Conservation (phyloP, 2,888 invertebrate species). For the Protonemura montana region DNA sequence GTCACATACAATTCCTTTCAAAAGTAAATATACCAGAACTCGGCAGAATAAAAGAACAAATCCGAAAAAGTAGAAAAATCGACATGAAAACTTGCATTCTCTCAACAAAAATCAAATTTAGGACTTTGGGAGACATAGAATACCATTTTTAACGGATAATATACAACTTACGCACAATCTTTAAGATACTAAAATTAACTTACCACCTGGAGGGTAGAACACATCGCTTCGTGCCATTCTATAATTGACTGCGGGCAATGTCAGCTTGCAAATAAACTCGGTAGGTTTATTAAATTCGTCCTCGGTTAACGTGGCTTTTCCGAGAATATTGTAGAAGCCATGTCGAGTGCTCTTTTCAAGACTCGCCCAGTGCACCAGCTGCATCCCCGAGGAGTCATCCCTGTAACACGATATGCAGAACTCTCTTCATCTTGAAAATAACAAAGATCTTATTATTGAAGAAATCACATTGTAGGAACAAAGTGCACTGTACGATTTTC, state of each 20-base stretch:
- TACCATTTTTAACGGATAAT: too few species aligned
- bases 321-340: not conserved
- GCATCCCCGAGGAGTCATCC: not conserved
- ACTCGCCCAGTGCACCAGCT: not conserved
- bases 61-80: too few species aligned
- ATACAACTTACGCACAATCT: too few species aligned
- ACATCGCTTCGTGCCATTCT: not conserved
- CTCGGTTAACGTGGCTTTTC: not conserved
- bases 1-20: not conserved
- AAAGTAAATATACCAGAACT: too few species aligned
- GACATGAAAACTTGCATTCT: too few species aligned
- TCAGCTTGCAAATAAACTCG: conserved; percentile 33
- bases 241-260: not conserved
- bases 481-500: not conserved
- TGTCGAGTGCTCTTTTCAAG: conserved; percentile 8
- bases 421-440: not conserved
- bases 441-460: not conserved
- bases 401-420: not conserved
- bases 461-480: not conserved
- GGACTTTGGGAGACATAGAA: too few species aligned
- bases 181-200: too few species aligned
- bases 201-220: not conserved
- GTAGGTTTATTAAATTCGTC: not conserved
- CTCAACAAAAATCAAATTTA: too few species aligned
- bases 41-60: too few species aligned